Conservation (phyloP, 2,797 vertebrate species). For the Sebastes nivosus region DNA sequence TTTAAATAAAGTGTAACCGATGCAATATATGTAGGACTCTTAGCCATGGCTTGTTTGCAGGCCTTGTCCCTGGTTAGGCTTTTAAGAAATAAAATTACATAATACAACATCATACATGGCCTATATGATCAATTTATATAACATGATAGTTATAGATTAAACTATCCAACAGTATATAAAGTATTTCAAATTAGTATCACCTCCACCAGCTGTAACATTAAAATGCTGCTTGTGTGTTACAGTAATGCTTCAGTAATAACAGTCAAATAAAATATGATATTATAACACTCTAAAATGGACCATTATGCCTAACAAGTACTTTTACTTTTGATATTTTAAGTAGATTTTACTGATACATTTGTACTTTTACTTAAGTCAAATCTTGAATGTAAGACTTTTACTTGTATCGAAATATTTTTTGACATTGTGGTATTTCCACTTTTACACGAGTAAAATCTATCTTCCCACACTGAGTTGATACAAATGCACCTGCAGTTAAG, state of each 20-base stretch:
- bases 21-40: too few species aligned
- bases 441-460: not conserved
- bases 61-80: too few species aligned
- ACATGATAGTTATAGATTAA: too few species aligned
- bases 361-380: not conserved
- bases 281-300: not conserved
- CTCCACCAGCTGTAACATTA: not conserved
- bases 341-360: not conserved
- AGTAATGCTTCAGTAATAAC: not conserved
- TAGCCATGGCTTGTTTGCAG: too few species aligned
- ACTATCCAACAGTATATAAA: too few species aligned
- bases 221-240: not conserved
- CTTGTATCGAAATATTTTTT: not conserved
- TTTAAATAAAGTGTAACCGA: too few species aligned
- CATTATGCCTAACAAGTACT: not conserved
- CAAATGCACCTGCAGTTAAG: not conserved
- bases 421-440: not conserved
- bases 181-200: accelerated
- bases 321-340: not conserved
- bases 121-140: too few species aligned
- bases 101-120: too few species aligned
- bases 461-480: not conserved
- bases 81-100: too few species aligned
- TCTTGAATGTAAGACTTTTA: not conserved
- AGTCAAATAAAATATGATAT: too few species aligned